Evolutionary conservation across 2,113 vertebrate genomes (phyloP).

Genomic region (Columba janthina): DNA sequence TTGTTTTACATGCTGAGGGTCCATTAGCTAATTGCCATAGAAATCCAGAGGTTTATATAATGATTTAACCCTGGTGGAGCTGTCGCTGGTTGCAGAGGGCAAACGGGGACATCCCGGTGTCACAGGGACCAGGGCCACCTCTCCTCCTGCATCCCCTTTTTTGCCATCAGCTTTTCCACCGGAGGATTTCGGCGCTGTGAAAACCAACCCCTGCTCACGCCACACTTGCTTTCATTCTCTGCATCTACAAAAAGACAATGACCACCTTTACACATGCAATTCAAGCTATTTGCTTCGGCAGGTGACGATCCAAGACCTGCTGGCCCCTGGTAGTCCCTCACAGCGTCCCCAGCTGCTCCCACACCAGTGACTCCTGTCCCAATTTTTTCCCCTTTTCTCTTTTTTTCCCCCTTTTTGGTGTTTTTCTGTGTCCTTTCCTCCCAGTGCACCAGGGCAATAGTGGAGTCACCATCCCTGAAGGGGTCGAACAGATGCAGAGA

Average conservation of each 20-base stretch:
- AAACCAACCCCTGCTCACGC: not conserved
- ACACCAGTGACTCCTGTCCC: no score
- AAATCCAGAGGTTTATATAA: not conserved
- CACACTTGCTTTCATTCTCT: not conserved
- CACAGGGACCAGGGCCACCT: not conserved
- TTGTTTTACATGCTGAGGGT: not conserved
- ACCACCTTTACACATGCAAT: not conserved
- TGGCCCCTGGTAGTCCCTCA: not conserved
- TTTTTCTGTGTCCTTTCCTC: not conserved
- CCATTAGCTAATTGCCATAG: slow-evolving; percentile 72
- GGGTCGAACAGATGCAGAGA: no score
- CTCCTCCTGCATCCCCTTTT: not conserved
- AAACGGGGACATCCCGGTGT: rapidly evolving
- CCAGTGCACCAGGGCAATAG: not conserved
- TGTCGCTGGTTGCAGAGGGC: not conserved
- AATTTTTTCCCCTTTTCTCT: not conserved
- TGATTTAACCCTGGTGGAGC: slow-evolving; percentile 13
- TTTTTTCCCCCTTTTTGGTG: not conserved
- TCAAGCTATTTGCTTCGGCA: not conserved
- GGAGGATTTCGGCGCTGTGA: not conserved
- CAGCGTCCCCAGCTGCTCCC: not conserved
- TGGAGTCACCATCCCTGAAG: no score
- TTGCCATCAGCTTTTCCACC: not conserved
- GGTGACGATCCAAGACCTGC: not conserved
- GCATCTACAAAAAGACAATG: not conserved